Percentiles rank a stretch among this genome's conserved stretches.
phyloP scores from a whole-genome alignment of 2,888 invertebrate species.

The Conistra vaccinii region DNA sequence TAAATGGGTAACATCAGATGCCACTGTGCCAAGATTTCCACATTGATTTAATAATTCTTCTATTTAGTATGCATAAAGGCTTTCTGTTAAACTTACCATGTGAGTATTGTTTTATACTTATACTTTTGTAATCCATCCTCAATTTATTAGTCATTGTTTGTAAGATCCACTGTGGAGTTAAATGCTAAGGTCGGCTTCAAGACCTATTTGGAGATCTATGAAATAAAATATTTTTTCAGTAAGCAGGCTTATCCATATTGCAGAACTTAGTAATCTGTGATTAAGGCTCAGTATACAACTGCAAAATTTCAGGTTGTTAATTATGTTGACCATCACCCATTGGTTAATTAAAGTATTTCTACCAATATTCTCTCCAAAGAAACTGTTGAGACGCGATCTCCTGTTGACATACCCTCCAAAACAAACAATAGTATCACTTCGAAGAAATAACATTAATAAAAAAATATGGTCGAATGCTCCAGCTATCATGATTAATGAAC shows the following conservation, averaged over 20 bases:
- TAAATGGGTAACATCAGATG: slow-evolving; percentile 47
- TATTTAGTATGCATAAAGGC: slow-evolving; percentile 32
- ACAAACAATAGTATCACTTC: slow-evolving; percentile 65
- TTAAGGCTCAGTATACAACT: background rate
- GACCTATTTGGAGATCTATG: background rate
- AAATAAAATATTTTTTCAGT: too few species aligned
- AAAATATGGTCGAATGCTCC: slow-evolving; percentile 54
- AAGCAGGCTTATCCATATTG: too few species aligned
- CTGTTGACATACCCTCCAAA: slow-evolving; percentile 19
- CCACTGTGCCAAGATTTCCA: slow-evolving; percentile 58
- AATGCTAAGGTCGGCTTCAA: background rate
- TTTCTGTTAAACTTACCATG: slow-evolving; percentile 21
- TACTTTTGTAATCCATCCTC: slow-evolving; percentile 4
- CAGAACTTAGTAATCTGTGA: too few species aligned
- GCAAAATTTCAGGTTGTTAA: background rate
- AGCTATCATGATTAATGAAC: slow-evolving; percentile 73
- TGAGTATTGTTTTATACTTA: background rate
- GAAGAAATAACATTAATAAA: slow-evolving; percentile 63
- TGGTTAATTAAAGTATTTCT: background rate
- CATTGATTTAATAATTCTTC: slow-evolving; percentile 56
- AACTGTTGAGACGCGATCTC: background rate
- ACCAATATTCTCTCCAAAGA: background rate
- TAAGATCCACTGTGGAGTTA: background rate
- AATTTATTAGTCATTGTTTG: background rate
- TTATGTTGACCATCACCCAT: background rate